Conservation (phyloP, 2,888 invertebrate species). For the Malthinus seriepunctatus region DNA sequence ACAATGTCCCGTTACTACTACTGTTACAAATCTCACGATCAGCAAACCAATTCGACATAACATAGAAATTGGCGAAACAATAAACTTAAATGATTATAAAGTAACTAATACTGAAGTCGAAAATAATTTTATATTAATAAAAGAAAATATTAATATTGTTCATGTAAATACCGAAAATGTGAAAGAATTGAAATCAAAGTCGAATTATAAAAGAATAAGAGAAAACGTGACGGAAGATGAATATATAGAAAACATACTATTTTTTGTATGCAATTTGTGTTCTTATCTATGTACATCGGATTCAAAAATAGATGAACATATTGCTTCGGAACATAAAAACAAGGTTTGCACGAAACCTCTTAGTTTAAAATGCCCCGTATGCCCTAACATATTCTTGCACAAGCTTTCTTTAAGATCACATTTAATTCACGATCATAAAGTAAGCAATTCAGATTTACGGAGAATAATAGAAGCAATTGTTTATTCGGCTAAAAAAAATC, state of each 20-base stretch:
- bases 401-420: conserved; percentile 67
- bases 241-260: conserved; percentile 46
- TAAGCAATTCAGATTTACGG: conserved; percentile 63
- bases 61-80: conserved; percentile 38
- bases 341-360: conserved; percentile 60
- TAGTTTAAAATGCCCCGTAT: conserved; percentile 68
- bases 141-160: conserved; percentile 36
- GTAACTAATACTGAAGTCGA: conserved; percentile 38
- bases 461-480: conserved; percentile 62
- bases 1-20: conserved; percentile 48
- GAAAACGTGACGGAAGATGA: conserved; percentile 30
- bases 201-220: conserved; percentile 20
- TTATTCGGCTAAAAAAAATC: conserved; percentile 45
- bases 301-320: conserved; percentile 49
- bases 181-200: conserved; percentile 6
- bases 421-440: conserved; percentile 69
- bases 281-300: conserved; percentile 51
- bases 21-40: conserved; percentile 44
- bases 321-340: conserved; percentile 54
- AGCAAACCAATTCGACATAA: conserved; percentile 25
- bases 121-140: conserved; percentile 40
- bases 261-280: conserved; percentile 52
- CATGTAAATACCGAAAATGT: conserved; percentile 20
- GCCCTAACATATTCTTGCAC: conserved; percentile 66
- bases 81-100: conserved; percentile 44